Conservation (phyloP, 2,113 vertebrate genomes). For the Pachyramphus minor region DNA sequence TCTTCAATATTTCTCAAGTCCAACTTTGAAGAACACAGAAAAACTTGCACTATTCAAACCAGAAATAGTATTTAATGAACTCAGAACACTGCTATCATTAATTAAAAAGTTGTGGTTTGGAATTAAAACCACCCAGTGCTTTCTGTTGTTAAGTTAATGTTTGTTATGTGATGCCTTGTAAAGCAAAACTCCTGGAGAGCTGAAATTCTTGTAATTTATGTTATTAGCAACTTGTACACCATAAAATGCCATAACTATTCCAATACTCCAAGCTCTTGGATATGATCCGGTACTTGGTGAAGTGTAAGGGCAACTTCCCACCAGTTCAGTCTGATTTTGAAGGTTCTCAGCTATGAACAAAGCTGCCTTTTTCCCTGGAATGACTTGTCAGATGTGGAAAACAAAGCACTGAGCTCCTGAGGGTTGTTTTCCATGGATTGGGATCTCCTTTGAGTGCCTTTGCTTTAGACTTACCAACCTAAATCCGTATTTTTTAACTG, state of each 20-base stretch:
- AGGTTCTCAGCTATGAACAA: not conserved
- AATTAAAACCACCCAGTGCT: not conserved
- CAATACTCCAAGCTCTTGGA: not conserved
- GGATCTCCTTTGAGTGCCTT: not conserved
- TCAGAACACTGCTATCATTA: not conserved
- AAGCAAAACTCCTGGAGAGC: not conserved
- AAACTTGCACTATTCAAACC: not conserved
- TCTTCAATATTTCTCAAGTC: not conserved
- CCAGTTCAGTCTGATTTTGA: fast-evolving
- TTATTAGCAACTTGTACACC: not conserved
- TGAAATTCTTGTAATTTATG: not conserved
- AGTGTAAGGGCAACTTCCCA: not conserved
- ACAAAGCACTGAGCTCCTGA: not conserved
- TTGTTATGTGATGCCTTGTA: not conserved
- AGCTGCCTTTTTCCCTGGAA: not conserved
- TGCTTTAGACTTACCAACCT: not conserved
- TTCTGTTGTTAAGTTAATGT: not conserved
- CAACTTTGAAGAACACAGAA: not conserved
- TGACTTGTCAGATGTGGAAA: not conserved
- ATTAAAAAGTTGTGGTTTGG: not conserved
- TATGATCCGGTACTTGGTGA: not conserved
- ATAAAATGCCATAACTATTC: fast-evolving
- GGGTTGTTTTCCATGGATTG: not conserved
- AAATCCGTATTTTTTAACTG: fast-evolving
- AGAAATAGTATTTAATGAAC: not conserved